Percentiles rank a stretch among this genome's conserved stretches.
These are phyloP conservation scores for Phortica okadai DNA, from an alignment of 2,888 invertebrate species.

Conservation along the genomic window DNA sequence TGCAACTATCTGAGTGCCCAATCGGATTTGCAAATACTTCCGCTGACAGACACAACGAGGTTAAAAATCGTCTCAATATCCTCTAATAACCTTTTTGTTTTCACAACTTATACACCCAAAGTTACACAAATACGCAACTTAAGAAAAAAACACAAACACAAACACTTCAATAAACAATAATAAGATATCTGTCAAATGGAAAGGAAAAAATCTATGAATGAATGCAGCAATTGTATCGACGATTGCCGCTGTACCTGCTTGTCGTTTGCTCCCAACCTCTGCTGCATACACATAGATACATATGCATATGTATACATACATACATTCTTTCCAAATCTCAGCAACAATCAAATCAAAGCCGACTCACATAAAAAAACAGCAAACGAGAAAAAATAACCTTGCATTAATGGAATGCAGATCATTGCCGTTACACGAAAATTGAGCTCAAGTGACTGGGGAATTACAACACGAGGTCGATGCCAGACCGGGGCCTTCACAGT, in stretches of 20 bases:
- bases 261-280: background rate
- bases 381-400: background rate
- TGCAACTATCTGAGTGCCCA: slow-evolving; percentile 14
- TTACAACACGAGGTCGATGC: background rate
- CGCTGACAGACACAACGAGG: background rate
- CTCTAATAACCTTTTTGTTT: slow-evolving; percentile 11
- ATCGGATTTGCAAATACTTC: slow-evolving; percentile 28
- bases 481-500: background rate
- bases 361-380: background rate
- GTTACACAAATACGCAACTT: background rate
- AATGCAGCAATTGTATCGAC: background rate
- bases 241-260: slow-evolving; percentile 1
- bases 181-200: background rate
- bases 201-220: background rate
- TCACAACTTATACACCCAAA: background rate
- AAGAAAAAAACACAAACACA: background rate
- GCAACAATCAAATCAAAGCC: slow-evolving; percentile 18
- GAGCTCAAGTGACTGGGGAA: slow-evolving; percentile 25
- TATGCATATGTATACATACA: no score
- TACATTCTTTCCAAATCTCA: slow-evolving; percentile 2
- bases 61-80: slow-evolving; percentile 31
- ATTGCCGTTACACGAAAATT: background rate
- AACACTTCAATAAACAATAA: no score
- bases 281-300: background rate
- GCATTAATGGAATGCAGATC: slow-evolving; percentile 27